Conservation (phyloP, 2,113 vertebrate genomes). For the Cynoglossus semilaevis region DNA sequence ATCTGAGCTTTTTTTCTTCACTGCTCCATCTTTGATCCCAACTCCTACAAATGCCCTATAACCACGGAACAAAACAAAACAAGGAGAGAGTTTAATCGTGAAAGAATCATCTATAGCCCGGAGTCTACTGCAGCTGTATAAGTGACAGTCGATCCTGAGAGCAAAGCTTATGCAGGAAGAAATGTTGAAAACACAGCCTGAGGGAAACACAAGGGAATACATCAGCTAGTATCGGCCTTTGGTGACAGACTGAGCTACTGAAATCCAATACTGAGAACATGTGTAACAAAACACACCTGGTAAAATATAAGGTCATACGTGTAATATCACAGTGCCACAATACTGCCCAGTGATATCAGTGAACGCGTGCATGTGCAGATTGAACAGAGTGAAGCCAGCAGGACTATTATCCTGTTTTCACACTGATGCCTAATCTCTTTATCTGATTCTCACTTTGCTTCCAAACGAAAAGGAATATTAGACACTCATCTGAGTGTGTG, state of each 20-base stretch:
- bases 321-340: constrained; percentile 34
- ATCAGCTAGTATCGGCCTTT: constrained; percentile 33
- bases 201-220: constrained; percentile 37
- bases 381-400: constrained; percentile 51
- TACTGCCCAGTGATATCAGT: constrained; percentile 33
- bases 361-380: constrained; percentile 29
- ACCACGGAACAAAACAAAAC: constrained; percentile 1
- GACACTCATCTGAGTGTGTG: constrained; percentile 56
- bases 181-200: constrained; percentile 36
- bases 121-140: constrained; percentile 10
- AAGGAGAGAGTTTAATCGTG: constrained; percentile 10
- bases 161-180: constrained; percentile 8
- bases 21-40: constrained; percentile 23
- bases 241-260: constrained; percentile 37
- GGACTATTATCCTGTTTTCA: constrained; percentile 45
- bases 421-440: constrained; percentile 58
- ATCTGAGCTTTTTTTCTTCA: constrained; percentile 33
- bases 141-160: constrained; percentile 10
- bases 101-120: neutral
- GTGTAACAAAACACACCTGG: constrained; percentile 50
- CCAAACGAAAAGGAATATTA: constrained; percentile 56
- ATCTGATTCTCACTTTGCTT: constrained; percentile 56
- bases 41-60: neutral
- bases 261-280: constrained; percentile 38
- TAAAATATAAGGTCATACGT: constrained; percentile 27